Base-by-base conservation (phyloP, 1,140 invertebrate species). In the Diachasmimorpha longicaudata region DNA sequence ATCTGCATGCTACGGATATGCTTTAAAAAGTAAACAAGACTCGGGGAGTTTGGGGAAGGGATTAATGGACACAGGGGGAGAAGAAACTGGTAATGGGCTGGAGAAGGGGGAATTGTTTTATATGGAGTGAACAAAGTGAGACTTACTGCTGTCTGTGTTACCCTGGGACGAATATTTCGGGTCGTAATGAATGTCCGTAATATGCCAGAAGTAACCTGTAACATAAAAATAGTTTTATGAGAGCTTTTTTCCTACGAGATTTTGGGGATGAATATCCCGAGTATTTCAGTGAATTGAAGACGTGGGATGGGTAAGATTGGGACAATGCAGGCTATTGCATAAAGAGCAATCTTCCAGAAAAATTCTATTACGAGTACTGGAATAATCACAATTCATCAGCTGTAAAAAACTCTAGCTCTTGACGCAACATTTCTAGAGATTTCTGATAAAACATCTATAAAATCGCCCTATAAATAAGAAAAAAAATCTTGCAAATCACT, bases 171-270 rank as follows among this genome's bases (percentile, higher is more conserved):
- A 93, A 85, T 96, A 97, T 55, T 93, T 91, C 8, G 93, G 92
- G 84, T 97, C 95, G 88, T 95, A 95, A 87, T 97, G 96, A 78
- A 97, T 93, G 86, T 97, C 96, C 63, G 95, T 96, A 79, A 97
- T 95, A 87, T 97, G 96, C 96, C 96, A 97, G 90, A 97, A 97
- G 86, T 94, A 95, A 79, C 95, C 96, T 96, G 91, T 16, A 93
- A 94, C 83, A 90, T 88, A 84, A 79, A 84, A 63, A 25, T 9
- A 4, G 4, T 36, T 37, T 44, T 23, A 69, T 72, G 21, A 52
- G 46, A n/a, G n/a, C n/a, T 58, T 52, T 70, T 52, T 52, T 52
- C 19, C 48, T 16, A n/a, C 6, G 0, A 52, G 48, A 1, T 52
- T 52, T 52, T 16, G 13, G 14, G 19, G 19, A 52, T 46, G 10